phyloP scores from a whole-genome alignment of 2,797 vertebrate species.

The Tiaroga cobitis region DNA sequence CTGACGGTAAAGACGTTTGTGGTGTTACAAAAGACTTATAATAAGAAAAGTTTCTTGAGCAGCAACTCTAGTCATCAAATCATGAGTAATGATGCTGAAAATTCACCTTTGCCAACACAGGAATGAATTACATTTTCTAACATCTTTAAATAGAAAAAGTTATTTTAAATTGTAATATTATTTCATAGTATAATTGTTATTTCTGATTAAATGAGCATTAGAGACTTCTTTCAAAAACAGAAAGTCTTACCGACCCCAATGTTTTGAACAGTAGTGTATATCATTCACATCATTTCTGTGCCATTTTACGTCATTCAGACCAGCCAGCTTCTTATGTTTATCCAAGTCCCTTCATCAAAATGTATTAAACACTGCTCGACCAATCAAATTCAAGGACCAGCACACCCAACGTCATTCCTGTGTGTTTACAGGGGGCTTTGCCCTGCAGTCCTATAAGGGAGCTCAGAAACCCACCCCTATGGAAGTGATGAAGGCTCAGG shows the following conservation, averaged over 20 bases:
- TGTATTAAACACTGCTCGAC: not conserved
- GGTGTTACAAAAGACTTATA: too few relatives aligned
- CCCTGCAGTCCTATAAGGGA: constrained; percentile 87
- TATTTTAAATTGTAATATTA: not conserved
- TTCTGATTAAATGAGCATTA: not conserved
- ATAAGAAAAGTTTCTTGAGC: too few relatives aligned
- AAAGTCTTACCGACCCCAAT: not conserved
- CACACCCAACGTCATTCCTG: not conserved
- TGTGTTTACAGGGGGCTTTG: constrained; percentile 82
- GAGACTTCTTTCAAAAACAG: not conserved
- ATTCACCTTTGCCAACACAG: too few relatives aligned
- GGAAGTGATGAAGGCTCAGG: constrained; percentile 91
- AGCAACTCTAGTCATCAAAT: not conserved
- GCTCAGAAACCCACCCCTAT: constrained; percentile 92
- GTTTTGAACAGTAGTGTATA: not conserved
- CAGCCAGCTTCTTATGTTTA: constrained; percentile 1
- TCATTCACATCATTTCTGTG: not conserved
- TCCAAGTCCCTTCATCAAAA: not conserved
- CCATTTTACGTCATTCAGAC: not conserved
- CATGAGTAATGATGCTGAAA: not conserved
- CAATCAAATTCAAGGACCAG: not conserved
- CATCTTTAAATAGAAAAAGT: too few relatives aligned
- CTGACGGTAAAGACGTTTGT: too few relatives aligned
- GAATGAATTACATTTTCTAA: too few relatives aligned
- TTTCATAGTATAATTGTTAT: not conserved